phyloP scores from a whole-genome alignment of 2,888 invertebrate species.

The Morpho achilles region DNA sequence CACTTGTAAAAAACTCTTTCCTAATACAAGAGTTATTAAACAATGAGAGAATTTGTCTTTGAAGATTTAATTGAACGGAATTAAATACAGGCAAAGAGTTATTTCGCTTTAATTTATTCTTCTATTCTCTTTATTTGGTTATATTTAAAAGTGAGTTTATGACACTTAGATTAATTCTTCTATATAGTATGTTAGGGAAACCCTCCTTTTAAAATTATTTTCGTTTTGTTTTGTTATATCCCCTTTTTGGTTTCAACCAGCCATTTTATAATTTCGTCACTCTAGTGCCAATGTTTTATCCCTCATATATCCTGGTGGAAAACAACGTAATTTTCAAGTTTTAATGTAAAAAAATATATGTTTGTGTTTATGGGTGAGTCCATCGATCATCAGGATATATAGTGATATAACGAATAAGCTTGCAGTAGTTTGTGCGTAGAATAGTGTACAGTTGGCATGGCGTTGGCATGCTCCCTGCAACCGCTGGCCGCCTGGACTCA shows the following conservation, averaged over 20 bases:
- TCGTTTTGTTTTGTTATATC: slow-evolving; percentile 1
- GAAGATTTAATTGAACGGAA: no score
- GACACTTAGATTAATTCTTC: not conserved
- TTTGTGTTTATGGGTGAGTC: not conserved
- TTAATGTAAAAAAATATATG: not conserved
- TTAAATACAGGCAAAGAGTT: no score
- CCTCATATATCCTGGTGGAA: slow-evolving; percentile 40
- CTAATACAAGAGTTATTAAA: slow-evolving; percentile 10
- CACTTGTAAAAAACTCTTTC: slow-evolving; percentile 2
- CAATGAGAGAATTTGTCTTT: no score
- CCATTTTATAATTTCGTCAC: slow-evolving; percentile 51
- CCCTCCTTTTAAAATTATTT: slow-evolving; percentile 1
- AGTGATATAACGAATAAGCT: slow-evolving; percentile 34
- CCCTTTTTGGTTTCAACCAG: slow-evolving; percentile 26
- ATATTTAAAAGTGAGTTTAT: no score
- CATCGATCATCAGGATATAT: slow-evolving; percentile 41
- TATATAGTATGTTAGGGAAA: not conserved
- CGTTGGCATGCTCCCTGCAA: slow-evolving; percentile 71
- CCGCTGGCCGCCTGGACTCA: slow-evolving; percentile 53
- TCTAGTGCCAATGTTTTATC: slow-evolving; percentile 38
- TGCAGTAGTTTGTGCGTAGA: slow-evolving; percentile 43
- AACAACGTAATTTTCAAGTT: not conserved
- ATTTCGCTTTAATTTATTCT: no score
- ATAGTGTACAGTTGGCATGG: slow-evolving; percentile 67
- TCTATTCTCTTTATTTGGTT: no score